phyloP scores from a whole-genome alignment of 2,113 vertebrate species.

The Naja naja region DNA sequence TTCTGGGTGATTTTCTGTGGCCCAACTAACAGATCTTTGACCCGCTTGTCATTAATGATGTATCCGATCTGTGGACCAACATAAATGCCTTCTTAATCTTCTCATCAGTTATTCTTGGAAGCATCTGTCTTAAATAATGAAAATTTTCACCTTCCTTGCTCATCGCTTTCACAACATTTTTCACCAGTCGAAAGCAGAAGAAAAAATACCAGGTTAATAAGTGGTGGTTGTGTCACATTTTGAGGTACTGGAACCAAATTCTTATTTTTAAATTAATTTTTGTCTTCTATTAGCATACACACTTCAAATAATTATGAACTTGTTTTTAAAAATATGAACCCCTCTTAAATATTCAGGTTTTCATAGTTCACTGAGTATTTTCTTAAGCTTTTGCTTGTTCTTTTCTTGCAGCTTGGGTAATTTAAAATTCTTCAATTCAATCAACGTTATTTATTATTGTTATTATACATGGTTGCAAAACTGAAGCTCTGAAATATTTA shows the following conservation, averaged over 20 bases:
- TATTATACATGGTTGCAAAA: neutral
- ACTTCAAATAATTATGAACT: constrained; percentile 6
- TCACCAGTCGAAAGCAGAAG: too few relatives aligned
- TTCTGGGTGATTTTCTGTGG: neutral
- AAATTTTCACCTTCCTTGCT: too few relatives aligned
- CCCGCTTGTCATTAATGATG: neutral
- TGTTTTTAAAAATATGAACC: constrained; percentile 52
- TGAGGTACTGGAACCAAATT: neutral
- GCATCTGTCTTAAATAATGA: too few relatives aligned
- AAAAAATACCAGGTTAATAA: neutral
- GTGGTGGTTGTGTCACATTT: neutral
- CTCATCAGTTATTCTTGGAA: neutral
- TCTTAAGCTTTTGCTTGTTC: constrained; percentile 30
- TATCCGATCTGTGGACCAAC: neutral
- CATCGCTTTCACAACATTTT: too few relatives aligned
- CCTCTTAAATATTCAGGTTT: constrained; percentile 41
- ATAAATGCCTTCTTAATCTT: neutral
- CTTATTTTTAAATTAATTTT: neutral
- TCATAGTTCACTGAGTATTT: constrained; percentile 33
- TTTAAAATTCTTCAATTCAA: constrained; percentile 40
- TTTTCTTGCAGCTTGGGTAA: constrained; percentile 29
- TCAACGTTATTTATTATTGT: neutral
- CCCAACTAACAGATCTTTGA: neutral
- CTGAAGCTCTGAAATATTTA: neutral
- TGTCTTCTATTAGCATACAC: neutral